phyloP scores from a whole-genome alignment of 2,888 invertebrate species.

The Idaea biselata region DNA sequence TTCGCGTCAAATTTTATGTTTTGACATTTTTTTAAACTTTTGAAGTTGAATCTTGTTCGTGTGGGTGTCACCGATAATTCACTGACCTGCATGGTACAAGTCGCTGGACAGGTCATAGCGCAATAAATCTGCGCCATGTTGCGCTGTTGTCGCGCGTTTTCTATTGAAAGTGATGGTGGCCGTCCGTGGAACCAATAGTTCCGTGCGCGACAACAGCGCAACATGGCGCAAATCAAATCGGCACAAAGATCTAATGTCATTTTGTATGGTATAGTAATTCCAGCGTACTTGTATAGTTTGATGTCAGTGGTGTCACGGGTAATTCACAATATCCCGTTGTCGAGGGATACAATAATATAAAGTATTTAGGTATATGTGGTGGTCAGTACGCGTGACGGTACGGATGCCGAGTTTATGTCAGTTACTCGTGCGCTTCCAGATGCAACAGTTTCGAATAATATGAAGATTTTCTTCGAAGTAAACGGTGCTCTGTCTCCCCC shows the following conservation, averaged over 20 bases:
- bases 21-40: constrained; percentile 13
- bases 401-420: constrained; percentile 42
- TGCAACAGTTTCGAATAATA: constrained; percentile 21
- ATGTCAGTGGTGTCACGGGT: constrained; percentile 67
- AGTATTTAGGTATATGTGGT: constrained; percentile 44
- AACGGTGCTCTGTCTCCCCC: constrained; percentile 14
- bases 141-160: too few relatives aligned
- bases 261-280: too few relatives aligned
- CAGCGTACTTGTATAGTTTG: too few relatives aligned
- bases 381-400: constrained; percentile 56
- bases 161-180: too few relatives aligned
- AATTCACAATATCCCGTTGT: constrained; percentile 75
- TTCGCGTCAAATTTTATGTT: constrained; percentile 6
- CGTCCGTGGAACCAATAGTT: too few relatives aligned
- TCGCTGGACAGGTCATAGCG: too few relatives aligned
- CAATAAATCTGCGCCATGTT: too few relatives aligned
- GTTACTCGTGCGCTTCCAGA: constrained; percentile 48
- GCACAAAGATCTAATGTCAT: too few relatives aligned
- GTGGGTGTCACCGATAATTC: constrained; percentile 71
- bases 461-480: constrained; percentile 17
- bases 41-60: constrained; percentile 22
- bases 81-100: too few relatives aligned
- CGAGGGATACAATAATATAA: constrained; percentile 58
- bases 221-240: too few relatives aligned
- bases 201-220: too few relatives aligned